These are phyloP conservation scores for Acestrorhynchus altus DNA, from an alignment of 2,797 vertebrate genomes.

Conservation along the genomic window DNA sequence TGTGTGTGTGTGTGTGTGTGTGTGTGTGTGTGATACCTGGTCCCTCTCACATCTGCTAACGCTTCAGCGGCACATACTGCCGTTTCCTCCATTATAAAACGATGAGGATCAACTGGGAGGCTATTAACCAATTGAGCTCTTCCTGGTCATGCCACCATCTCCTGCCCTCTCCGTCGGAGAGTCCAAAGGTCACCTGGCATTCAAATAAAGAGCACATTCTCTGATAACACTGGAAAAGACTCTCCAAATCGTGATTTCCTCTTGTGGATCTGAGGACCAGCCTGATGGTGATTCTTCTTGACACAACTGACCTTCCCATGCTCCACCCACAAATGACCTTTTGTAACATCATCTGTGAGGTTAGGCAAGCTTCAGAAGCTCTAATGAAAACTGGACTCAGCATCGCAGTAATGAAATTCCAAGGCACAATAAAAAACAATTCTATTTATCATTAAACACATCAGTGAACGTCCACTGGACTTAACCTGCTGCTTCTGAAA, in stretches of 20 bases:
- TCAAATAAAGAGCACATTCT: slow-evolving; percentile 27
- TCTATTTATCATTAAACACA: no score
- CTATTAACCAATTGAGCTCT: slow-evolving; percentile 82
- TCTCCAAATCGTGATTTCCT: not conserved
- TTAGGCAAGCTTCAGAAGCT: no score
- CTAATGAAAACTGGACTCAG: no score
- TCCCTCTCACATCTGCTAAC: slow-evolving; percentile 86
- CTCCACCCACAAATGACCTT: not conserved
- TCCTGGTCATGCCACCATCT: slow-evolving; percentile 76
- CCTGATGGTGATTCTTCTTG: not conserved
- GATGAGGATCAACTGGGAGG: slow-evolving; percentile 78
- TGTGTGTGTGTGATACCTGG: slow-evolving; percentile 73
- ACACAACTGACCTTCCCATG: not conserved
- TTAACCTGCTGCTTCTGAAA: no score
- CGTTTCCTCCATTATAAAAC: slow-evolving; percentile 76
- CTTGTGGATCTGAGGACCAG: not conserved
- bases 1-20: slow-evolving; percentile 40
- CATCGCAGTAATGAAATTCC: no score
- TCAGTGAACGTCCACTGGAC: no score
- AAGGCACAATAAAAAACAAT: no score
- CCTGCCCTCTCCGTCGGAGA: slow-evolving; percentile 26
- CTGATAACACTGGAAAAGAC: not conserved
- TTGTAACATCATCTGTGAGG: not conserved
- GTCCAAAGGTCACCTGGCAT: slow-evolving; percentile 26
- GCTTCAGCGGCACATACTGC: slow-evolving; percentile 77